These are phyloP conservation scores for Montipora sp. DNA, from an alignment of 64 coral and sea anemone genomes.

Conservation along the genomic window DNA sequence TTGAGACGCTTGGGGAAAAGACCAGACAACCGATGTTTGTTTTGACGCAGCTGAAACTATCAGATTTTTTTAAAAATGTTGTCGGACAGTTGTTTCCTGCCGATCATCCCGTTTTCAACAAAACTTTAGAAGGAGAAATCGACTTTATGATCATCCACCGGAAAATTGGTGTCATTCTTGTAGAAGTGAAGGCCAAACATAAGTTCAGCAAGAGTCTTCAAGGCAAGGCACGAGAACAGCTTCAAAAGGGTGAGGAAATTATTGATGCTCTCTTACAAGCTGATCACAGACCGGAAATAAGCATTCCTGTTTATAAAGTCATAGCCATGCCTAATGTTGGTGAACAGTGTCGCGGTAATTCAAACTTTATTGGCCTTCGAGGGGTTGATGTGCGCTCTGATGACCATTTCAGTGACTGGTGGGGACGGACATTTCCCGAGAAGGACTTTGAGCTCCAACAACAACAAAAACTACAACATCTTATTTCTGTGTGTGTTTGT, in stretches of 20 bases:
- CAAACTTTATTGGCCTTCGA: conserved; percentile 20
- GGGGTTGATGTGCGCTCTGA: background rate
- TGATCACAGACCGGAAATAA: background rate
- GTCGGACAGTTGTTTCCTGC: background rate
- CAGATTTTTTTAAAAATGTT: conserved; percentile 9
- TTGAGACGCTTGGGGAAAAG: conserved; percentile 4
- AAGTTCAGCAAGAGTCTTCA: background rate
- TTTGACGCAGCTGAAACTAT: background rate
- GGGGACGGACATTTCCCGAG: background rate
- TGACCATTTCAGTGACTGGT: background rate
- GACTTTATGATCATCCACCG: conserved; percentile 27
- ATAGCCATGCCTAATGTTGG: conserved; percentile 18
- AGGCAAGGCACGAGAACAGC: background rate
- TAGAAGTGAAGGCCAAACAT: background rate
- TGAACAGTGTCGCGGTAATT: background rate
- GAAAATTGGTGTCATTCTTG: conserved; percentile 16
- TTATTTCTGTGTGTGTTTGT: conserved; percentile 11
- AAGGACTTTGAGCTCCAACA: background rate
- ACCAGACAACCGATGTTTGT: conserved; percentile 32
- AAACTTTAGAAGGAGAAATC: background rate
- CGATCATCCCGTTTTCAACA: background rate
- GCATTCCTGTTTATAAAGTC: conserved; percentile 7
- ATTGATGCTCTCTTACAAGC: background rate
- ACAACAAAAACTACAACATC: background rate
- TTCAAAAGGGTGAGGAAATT: background rate